Percentiles rank a stretch among this genome's conserved stretches.
These are phyloP conservation scores for Lycodopsis pacificus DNA, from an alignment of 2,797 vertebrate species.

Conservation along the genomic window DNA sequence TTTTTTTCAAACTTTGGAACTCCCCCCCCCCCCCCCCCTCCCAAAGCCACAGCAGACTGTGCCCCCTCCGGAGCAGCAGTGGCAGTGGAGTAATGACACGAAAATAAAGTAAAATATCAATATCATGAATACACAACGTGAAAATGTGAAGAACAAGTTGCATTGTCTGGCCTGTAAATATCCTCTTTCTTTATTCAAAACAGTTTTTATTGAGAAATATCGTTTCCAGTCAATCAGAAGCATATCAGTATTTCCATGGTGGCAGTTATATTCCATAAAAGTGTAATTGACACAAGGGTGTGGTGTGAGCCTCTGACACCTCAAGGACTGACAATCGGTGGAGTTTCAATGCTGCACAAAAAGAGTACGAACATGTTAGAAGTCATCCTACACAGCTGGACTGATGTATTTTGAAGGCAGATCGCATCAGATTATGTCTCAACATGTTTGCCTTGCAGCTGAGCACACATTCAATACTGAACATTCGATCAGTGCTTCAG, in stretches of 20 bases:
- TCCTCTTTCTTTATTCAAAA: slow-evolving; percentile 25
- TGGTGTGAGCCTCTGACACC: background rate
- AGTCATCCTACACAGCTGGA: background rate
- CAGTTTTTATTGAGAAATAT: background rate
- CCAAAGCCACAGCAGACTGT: too few species aligned
- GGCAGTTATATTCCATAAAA: background rate
- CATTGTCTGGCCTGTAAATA: background rate
- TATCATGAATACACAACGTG: background rate
- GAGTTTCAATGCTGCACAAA: slow-evolving; percentile 57
- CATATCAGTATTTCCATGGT: background rate
- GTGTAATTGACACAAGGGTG: background rate
- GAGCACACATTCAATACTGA: background rate
- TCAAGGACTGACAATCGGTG: background rate
- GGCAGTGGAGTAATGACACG: background rate
- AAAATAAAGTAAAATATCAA: background rate
- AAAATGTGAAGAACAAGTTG: background rate
- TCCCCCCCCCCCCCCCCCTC: too few species aligned
- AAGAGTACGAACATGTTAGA: slow-evolving; percentile 29
- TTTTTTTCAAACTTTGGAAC: too few species aligned
- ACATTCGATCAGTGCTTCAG: background rate
- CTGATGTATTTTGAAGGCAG: background rate
- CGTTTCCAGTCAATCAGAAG: background rate
- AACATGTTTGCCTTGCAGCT: background rate
- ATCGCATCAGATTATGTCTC: background rate
- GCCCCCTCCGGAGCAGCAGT: background rate